These are phyloP conservation scores for Luffia ferchaultella DNA, from an alignment of 2,888 invertebrate species.

Conservation along the genomic window DNA sequence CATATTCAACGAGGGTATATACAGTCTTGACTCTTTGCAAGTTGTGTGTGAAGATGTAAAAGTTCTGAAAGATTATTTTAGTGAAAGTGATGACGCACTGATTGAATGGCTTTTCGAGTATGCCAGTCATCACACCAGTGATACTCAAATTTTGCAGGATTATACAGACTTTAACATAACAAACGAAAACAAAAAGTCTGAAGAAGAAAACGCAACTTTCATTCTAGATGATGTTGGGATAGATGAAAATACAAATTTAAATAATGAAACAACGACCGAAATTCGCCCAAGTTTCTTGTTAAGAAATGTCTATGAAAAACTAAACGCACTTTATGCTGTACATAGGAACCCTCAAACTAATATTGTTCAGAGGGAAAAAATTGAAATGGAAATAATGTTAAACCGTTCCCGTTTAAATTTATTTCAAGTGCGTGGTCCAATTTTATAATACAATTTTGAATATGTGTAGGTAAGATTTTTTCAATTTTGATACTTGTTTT, in stretches of 20 bases:
- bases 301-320: constrained; percentile 16
- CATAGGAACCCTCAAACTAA: constrained; percentile 10
- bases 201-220: constrained; percentile 18
- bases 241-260: neutral
- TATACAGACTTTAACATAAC: constrained; percentile 16
- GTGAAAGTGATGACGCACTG: constrained; percentile 22
- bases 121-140: no score
- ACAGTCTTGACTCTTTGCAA: neutral
- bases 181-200: constrained; percentile 17
- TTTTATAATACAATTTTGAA: neutral
- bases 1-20: constrained; percentile 1
- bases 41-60: neutral
- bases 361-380: neutral
- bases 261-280: neutral
- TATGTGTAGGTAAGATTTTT: neutral
- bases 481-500: constrained; percentile 7
- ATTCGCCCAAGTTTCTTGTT: constrained; percentile 19
- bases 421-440: neutral
- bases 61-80: neutral
- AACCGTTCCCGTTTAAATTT: neutral
- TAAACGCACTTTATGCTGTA: constrained; percentile 17
- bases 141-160: neutral
- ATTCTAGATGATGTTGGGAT: constrained; percentile 23
- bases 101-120: constrained; percentile 35
- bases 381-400: neutral